Evolutionary conservation across 2,113 vertebrate genomes (phyloP).

Genomic region (Hippolais icterina): DNA sequence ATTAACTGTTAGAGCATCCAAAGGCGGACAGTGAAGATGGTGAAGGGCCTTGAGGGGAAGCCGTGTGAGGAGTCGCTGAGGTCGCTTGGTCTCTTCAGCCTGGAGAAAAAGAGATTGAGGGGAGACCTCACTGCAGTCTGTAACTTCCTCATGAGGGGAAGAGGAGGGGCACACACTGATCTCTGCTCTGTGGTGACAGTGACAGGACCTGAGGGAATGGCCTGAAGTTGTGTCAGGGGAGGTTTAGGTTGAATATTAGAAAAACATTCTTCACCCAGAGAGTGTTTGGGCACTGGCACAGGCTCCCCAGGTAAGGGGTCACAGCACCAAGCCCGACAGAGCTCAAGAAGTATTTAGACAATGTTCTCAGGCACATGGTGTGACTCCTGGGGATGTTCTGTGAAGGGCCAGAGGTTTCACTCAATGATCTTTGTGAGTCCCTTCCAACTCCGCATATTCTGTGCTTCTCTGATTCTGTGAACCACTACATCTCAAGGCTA

Average conservation of each 20-base stretch:
- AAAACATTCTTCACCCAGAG: neutral
- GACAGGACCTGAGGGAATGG: neutral
- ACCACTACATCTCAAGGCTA: neutral
- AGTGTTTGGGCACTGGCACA: accelerated
- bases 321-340: neutral
- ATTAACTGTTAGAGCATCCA: no score
- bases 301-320: neutral
- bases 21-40: no score
- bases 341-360: accelerated
- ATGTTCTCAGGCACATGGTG: accelerated
- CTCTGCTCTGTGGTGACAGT: neutral
- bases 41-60: no score
- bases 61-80: no score
- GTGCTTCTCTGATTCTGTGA: neutral
- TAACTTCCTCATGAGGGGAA: no score
- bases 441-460: neutral
- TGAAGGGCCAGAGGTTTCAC: no score
- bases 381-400: neutral
- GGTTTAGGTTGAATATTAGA: neutral
- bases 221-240: neutral
- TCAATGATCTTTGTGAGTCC: neutral
- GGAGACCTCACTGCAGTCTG: no score
- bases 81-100: no score
- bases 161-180: no score
- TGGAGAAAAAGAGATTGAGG: no score